Conservation (phyloP, 2,113 vertebrate species). For the Mesitornis unicolor region DNA sequence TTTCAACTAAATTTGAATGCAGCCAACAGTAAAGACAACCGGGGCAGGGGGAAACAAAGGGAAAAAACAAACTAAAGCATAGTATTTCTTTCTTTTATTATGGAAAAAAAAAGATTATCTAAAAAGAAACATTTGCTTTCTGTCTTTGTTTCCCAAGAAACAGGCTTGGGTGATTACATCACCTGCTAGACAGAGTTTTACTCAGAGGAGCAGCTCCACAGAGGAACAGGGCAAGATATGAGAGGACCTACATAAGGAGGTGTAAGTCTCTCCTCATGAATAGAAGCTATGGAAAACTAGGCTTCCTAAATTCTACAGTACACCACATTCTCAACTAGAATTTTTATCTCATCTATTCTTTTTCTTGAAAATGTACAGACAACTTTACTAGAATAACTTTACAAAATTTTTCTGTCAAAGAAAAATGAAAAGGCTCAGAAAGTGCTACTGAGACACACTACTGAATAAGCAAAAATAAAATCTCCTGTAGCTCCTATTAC, state of each 20-base stretch:
- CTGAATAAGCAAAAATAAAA: not conserved
- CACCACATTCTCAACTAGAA: not conserved
- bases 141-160: not conserved
- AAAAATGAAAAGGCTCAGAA: not conserved
- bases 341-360: not conserved
- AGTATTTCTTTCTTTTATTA: not conserved
- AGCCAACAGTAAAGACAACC: not conserved
- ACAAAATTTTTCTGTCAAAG: not conserved
- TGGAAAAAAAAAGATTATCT: not conserved
- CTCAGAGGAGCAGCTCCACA: no score
- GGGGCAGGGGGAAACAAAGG: no score
- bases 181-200: not conserved
- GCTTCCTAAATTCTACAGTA: not conserved
- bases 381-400: not conserved
- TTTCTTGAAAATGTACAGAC: not conserved
- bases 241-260: not conserved
- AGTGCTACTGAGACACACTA: not conserved
- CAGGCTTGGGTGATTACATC: not conserved
- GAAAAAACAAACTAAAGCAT: rapidly evolving
- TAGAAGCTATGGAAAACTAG: not conserved
- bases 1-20: not conserved
- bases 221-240: not conserved
- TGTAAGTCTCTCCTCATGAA: no score
- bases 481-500: rapidly evolving
- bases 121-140: not conserved